Evolutionary conservation across 2,888 invertebrate species (phyloP).

Genomic region (Phymatocera aterrima): DNA sequence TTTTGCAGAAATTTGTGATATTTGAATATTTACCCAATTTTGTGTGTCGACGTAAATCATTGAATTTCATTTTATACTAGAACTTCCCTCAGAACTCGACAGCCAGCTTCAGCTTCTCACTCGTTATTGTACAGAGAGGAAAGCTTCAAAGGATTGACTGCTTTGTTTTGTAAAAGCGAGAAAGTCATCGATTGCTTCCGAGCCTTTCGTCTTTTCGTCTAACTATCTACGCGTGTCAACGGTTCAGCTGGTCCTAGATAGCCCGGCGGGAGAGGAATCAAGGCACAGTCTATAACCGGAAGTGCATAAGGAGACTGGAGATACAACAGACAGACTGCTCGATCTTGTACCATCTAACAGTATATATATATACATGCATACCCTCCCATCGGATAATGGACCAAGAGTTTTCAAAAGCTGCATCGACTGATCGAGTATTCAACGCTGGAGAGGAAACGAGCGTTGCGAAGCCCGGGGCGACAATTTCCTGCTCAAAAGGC

Average conservation of each 20-base stretch:
- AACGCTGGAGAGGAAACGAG: conserved; percentile 40
- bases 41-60: conserved; percentile 19
- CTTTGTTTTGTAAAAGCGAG: conserved; percentile 21
- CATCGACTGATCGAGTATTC: conserved; percentile 41
- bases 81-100: background rate
- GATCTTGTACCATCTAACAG: conserved; percentile 14
- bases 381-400: conserved; percentile 32
- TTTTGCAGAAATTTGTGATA: conserved; percentile 25
- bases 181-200: conserved; percentile 18
- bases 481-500: conserved; percentile 43
- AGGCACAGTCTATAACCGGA: conserved; percentile 1
- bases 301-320: conserved; percentile 20
- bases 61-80: background rate
- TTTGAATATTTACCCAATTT: conserved; percentile 28
- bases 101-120: background rate
- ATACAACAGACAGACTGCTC: conserved; percentile 1
- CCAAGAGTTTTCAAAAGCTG: conserved; percentile 35
- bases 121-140: conserved; percentile 5
- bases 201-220: conserved; percentile 2
- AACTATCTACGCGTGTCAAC: conserved; percentile 12
- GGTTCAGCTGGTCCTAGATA: background rate
- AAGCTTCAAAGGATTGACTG: background rate
- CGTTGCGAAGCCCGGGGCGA: conserved; percentile 40
- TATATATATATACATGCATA: conserved; percentile 27
- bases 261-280: conserved; percentile 5